Percentiles rank a stretch among this genome's conserved stretches.
These are phyloP conservation scores for Agriotes lineatus DNA, from an alignment of 2,888 invertebrate species.

Conservation along the genomic window DNA sequence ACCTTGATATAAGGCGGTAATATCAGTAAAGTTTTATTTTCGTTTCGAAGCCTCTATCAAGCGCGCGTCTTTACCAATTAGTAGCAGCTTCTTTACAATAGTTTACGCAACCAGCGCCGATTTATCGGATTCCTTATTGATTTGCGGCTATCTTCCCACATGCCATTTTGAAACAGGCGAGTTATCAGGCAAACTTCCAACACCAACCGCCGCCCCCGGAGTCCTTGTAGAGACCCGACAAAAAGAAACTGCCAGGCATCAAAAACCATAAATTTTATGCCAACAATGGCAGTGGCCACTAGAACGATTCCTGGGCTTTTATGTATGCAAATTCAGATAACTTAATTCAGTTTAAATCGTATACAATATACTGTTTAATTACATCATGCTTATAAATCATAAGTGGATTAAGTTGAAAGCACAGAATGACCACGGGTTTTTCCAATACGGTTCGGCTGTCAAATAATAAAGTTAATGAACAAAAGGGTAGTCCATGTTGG, in stretches of 20 bases:
- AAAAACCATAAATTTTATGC: constrained; percentile 10
- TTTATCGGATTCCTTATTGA: constrained; percentile 7
- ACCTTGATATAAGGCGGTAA: constrained; percentile 6
- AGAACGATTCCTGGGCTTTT: neutral
- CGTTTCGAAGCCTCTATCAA: neutral
- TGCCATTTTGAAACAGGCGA: constrained; percentile 2
- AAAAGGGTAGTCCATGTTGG: too few relatives aligned
- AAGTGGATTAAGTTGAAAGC: too few relatives aligned
- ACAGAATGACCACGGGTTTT: too few relatives aligned
- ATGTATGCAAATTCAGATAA: neutral
- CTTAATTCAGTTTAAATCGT: too few relatives aligned
- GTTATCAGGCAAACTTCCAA: constrained; percentile 8
- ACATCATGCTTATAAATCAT: too few relatives aligned
- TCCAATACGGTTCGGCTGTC: too few relatives aligned
- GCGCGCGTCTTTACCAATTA: neutral
- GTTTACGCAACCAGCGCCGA: neutral
- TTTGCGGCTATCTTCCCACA: neutral
- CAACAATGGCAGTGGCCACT: neutral
- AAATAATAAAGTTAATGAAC: too few relatives aligned
- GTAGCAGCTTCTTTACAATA: neutral
- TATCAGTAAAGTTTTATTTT: constrained; percentile 13
- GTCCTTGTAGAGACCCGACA: constrained; percentile 3
- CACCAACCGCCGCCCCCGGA: neutral
- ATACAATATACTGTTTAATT: too few relatives aligned
- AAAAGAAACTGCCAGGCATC: neutral